A percentile compares a stretch with the other conserved stretches of the same genome.
Evolutionary conservation across 2,113 vertebrate genomes (phyloP).

Genomic region (Blennius ocellaris): DNA sequence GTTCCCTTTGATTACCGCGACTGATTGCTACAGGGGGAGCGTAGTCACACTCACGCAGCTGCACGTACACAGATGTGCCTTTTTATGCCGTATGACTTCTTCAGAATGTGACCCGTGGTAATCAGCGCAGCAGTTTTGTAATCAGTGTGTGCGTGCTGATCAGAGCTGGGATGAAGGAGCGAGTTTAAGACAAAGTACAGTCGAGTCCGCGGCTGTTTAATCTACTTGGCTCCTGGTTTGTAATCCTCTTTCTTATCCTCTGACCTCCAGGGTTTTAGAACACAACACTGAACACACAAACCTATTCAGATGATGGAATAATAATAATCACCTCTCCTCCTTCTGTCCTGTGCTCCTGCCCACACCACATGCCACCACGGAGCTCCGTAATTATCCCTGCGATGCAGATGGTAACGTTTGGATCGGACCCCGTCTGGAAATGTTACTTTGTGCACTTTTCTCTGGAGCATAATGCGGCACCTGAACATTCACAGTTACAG

Average conservation of each 20-base stretch:
- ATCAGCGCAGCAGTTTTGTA: constrained; percentile 26
- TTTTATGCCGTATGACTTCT: not conserved
- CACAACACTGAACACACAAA: constrained; percentile 54
- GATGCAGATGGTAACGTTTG: constrained; percentile 70
- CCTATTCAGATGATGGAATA: constrained; percentile 65
- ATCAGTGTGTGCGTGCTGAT: constrained; percentile 27
- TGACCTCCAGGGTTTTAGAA: constrained; percentile 66
- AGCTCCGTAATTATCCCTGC: constrained; percentile 66
- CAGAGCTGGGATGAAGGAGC: constrained; percentile 41
- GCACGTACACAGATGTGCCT: not conserved
- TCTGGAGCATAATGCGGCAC: constrained; percentile 23
- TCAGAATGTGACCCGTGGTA: constrained; percentile 39
- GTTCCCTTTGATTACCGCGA: constrained; percentile 56
- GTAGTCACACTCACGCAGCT: constrained; percentile 2
- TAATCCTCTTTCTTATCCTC: constrained; percentile 72
- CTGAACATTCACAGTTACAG: constrained; percentile 36
- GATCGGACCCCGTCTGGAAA: constrained; percentile 52
- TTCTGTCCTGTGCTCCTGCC: constrained; percentile 47
- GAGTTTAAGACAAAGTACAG: constrained; percentile 34
- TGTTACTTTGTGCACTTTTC: constrained; percentile 39
- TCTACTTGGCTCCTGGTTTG: constrained; percentile 59
- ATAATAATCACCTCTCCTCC: constrained; percentile 59
- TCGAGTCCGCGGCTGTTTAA: constrained; percentile 55
- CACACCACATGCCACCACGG: constrained; percentile 45
- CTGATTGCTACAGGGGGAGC: constrained; percentile 37